phyloP scores from a whole-genome alignment of 1,140 invertebrate genomes.

The Rhopalosiphum padi region DNA sequence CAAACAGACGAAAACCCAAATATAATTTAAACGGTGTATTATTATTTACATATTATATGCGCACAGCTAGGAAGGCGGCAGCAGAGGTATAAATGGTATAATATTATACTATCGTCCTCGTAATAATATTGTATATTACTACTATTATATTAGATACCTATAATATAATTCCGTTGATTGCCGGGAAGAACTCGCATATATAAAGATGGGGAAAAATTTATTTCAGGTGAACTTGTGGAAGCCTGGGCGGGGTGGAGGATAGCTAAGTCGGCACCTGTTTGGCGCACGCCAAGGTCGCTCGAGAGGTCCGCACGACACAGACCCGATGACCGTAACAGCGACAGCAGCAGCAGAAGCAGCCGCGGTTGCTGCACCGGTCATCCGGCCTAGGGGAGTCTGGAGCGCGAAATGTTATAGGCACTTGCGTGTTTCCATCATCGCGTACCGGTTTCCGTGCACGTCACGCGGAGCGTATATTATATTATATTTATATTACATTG shows the following conservation, averaged over 20 bases:
- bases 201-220: neutral
- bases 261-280: conserved; percentile 32
- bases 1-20: neutral
- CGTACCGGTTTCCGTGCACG: conserved; percentile 31
- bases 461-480: neutral
- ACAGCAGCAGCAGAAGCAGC: neutral
- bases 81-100: neutral
- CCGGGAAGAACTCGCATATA: neutral
- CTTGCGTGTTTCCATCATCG: neutral
- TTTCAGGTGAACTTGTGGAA: neutral
- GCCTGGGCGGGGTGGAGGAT: neutral
- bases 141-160: neutral
- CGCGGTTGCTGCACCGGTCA: neutral
- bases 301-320: conserved; percentile 25
- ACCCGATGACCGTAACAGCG: neutral
- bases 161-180: neutral
- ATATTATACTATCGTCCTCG: no score
- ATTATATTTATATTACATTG: neutral
- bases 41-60: neutral
- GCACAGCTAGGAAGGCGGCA: neutral
- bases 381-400: conserved; percentile 22
- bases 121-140: neutral
- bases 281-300: conserved; percentile 51
- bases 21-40: neutral
- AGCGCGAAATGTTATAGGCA: conserved; percentile 20